Percentiles rank a stretch among this genome's conserved stretches.
phyloP scores from a whole-genome alignment of 2,113 vertebrate genomes.

The Chinchilla lanigera region DNA sequence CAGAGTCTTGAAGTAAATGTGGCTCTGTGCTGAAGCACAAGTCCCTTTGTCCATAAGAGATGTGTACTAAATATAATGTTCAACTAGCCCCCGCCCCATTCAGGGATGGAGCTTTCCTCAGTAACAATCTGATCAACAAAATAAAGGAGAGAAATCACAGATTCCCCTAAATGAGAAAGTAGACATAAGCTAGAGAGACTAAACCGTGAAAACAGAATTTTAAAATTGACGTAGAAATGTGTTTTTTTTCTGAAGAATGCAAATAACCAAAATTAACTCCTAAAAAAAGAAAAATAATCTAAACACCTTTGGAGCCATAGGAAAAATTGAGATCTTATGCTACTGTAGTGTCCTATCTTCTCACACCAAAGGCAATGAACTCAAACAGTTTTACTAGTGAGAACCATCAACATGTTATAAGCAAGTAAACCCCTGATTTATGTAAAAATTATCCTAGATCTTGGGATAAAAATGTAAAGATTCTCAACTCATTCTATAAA shows the following conservation, averaged over 20 bases:
- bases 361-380: not conserved
- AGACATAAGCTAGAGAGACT: not conserved
- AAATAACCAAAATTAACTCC: not conserved
- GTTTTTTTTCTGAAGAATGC: not conserved
- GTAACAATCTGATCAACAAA: not conserved
- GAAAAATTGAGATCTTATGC: not conserved
- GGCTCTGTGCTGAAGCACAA: not conserved
- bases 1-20: not conserved
- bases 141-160: not conserved
- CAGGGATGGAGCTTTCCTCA: no score
- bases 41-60: no score
- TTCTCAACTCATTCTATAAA: not conserved
- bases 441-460: not conserved
- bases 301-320: not conserved
- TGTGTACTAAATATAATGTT: fast-evolving
- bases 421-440: not conserved
- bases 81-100: not conserved
- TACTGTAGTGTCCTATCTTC: not conserved
- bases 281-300: not conserved
- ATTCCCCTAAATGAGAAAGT: not conserved
- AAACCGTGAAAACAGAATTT: not conserved
- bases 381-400: not conserved
- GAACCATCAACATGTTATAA: not conserved
- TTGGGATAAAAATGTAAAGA: not conserved
- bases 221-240: not conserved